Conservation (phyloP, 64 coral and sea anemone species). For the Montipora capricornis region DNA sequence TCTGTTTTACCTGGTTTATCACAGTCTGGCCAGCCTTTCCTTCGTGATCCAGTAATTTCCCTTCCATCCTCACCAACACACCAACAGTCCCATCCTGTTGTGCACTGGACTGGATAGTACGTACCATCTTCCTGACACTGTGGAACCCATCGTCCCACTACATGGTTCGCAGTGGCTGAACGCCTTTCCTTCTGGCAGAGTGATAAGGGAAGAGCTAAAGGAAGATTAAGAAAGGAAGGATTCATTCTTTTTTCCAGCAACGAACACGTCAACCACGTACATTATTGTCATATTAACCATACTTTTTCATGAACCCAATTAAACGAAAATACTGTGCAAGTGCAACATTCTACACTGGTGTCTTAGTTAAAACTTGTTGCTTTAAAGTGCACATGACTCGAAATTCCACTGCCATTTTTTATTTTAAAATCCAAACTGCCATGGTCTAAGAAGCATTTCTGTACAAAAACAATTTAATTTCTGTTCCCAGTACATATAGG, state of each 20-base stretch:
- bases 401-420: too few species aligned
- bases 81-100: constrained; percentile 89
- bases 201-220: constrained; percentile 44
- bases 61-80: constrained; percentile 87
- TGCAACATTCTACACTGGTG: too few species aligned
- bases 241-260: background rate
- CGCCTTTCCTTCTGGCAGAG: constrained; percentile 76
- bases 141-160: constrained; percentile 85
- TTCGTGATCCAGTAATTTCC: constrained; percentile 71
- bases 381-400: too few species aligned
- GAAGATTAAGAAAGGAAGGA: background rate
- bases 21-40: constrained; percentile 85
- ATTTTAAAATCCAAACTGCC: too few species aligned
- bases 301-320: too few species aligned
- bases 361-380: too few species aligned
- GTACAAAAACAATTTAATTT: too few species aligned
- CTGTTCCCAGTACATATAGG: too few species aligned
- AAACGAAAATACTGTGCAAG: too few species aligned
- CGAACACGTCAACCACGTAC: too few species aligned
- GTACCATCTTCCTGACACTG: constrained; percentile 82
- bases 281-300: too few species aligned
- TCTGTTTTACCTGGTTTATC: constrained; percentile 62
- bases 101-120: constrained; percentile 85
- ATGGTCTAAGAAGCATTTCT: too few species aligned
- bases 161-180: constrained; percentile 71